These are phyloP conservation scores for Sinocyclocheilus anshuiensis DNA, from an alignment of 2,113 vertebrate species.

Conservation along the genomic window DNA sequence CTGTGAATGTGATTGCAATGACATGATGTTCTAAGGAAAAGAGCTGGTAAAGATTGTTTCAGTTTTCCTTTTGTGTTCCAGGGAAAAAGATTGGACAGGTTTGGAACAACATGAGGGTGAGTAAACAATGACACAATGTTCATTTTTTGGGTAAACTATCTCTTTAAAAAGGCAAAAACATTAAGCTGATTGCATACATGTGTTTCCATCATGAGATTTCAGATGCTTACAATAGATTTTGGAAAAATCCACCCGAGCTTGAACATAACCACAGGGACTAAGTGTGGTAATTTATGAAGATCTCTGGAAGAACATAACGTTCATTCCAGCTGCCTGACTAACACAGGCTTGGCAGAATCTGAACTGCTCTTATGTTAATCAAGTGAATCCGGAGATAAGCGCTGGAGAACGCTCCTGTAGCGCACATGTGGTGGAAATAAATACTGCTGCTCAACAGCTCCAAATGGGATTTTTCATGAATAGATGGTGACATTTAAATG, in stretches of 20 bases:
- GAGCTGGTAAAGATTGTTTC: background rate
- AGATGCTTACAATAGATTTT: slow-evolving; percentile 6
- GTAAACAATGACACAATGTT: background rate
- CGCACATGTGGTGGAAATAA: slow-evolving; percentile 7
- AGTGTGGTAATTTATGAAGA: slow-evolving; percentile 24
- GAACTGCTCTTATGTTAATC: slow-evolving; percentile 15
- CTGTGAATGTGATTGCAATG: background rate
- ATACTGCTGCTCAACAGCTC: background rate
- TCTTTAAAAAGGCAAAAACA: background rate
- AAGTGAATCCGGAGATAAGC: slow-evolving; percentile 20
- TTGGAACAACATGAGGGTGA: background rate
- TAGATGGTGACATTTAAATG: slow-evolving; percentile 1
- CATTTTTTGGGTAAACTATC: background rate
- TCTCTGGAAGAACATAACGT: slow-evolving; percentile 28
- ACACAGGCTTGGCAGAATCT: slow-evolving; percentile 18
- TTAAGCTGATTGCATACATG: background rate
- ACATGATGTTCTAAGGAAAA: background rate
- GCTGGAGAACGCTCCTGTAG: slow-evolving; percentile 4
- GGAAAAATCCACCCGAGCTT: background rate
- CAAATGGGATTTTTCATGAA: background rate
- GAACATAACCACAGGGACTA: slow-evolving; percentile 32
- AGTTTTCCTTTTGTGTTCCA: background rate
- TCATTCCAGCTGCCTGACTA: slow-evolving; percentile 39
- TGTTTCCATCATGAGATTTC: slow-evolving; percentile 10
- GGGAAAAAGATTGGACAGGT: background rate